Percentiles rank a stretch among this genome's conserved stretches.
Conservation (phyloP, 2,888 invertebrate genomes). For the Dyspetes luteomarginatus region DNA sequence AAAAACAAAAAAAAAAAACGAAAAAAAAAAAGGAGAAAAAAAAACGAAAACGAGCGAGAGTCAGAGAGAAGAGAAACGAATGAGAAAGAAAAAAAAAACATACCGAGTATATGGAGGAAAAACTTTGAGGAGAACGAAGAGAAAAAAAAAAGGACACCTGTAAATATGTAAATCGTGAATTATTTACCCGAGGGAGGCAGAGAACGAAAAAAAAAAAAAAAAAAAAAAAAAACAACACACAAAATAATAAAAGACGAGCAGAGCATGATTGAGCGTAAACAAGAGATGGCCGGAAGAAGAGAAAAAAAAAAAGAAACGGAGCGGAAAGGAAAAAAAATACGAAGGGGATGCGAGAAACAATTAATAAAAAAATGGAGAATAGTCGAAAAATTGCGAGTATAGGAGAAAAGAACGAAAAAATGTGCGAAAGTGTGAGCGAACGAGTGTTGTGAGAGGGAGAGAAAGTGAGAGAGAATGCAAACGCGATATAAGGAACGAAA, state of each 20-base stretch:
- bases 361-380: conserved; percentile 20
- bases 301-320: conserved; percentile 22
- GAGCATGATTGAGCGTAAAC: conserved; percentile 41
- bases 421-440: conserved; percentile 54
- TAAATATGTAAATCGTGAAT: conserved; percentile 78
- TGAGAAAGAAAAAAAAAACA: conserved; percentile 28
- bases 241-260: conserved; percentile 20
- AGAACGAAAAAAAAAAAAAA: conserved; percentile 38
- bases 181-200: conserved; percentile 60
- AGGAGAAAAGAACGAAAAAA: conserved; percentile 14
- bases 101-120: conserved; percentile 25
- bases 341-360: conserved; percentile 28
- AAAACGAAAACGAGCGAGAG: neutral
- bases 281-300: conserved; percentile 43
- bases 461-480: conserved; percentile 58
- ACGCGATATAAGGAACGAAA: conserved; percentile 50
- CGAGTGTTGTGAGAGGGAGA: conserved; percentile 57
- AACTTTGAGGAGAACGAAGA: conserved; percentile 54
- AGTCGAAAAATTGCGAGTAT: neutral
- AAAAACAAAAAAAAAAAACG: conserved; percentile 43
- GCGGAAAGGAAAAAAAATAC: conserved; percentile 30
- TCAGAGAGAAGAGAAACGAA: conserved; percentile 16
- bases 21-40: conserved; percentile 10
- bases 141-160: conserved; percentile 71
- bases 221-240: conserved; percentile 38